phyloP scores from a whole-genome alignment of 2,113 vertebrate species.

The Genyomyrus donnyi region DNA sequence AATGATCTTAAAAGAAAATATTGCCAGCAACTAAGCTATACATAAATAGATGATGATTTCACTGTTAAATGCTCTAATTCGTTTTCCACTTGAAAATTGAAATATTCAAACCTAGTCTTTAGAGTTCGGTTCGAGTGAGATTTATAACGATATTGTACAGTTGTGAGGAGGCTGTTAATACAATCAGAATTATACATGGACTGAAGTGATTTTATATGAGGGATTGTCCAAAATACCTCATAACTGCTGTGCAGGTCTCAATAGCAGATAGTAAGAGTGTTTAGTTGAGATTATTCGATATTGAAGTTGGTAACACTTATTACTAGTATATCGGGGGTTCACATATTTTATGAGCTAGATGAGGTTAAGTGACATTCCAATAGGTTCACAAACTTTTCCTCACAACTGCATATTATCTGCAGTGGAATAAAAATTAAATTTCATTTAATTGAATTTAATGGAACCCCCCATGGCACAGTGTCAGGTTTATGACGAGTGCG shows the following conservation, averaged over 20 bases:
- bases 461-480: background rate
- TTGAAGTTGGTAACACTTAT: background rate
- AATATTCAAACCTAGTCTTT: background rate
- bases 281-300: background rate
- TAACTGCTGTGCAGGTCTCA: background rate
- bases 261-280: background rate
- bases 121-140: background rate
- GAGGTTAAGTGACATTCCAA: background rate
- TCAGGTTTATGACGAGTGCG: background rate
- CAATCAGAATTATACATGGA: background rate
- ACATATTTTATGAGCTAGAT: background rate
- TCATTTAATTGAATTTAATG: slow-evolving; percentile 1
- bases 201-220: background rate
- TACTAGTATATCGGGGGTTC: background rate
- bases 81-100: background rate
- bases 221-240: background rate
- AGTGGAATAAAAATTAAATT: background rate
- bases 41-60: background rate
- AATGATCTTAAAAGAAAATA: background rate
- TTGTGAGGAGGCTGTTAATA: background rate
- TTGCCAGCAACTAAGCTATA: background rate
- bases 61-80: background rate
- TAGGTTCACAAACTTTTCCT: background rate
- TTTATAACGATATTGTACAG: background rate
- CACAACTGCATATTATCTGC: background rate